Evolutionary conservation across 2,888 invertebrate genomes (phyloP).

Genomic region (Archips xylosteana): DNA sequence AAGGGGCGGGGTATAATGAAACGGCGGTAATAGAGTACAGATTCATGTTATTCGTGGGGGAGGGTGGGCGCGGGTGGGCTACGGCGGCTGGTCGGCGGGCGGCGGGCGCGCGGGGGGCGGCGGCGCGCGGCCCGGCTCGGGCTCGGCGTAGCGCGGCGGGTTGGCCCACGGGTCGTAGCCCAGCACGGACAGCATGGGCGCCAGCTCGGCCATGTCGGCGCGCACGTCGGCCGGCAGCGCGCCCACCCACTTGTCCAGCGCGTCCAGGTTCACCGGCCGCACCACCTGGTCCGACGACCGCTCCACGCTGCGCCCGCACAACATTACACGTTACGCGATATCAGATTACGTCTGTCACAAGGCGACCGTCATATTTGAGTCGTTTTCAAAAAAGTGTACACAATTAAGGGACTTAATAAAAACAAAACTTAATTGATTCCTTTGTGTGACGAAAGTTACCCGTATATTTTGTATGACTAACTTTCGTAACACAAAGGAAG

Average conservation of each 20-base stretch:
- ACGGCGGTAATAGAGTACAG: not conserved
- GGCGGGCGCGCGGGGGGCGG: constrained; percentile 83
- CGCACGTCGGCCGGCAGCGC: constrained; percentile 96
- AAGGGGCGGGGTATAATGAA: not conserved
- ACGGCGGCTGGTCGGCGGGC: constrained; percentile 28
- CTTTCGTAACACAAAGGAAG: too few species aligned
- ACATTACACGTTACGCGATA: not conserved
- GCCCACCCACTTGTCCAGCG: constrained; percentile 96
- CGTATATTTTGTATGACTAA: too few species aligned
- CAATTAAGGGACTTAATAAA: too few species aligned
- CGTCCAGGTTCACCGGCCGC: constrained; percentile 98
- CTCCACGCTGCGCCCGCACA: constrained; percentile 92
- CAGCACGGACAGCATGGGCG: constrained; percentile 96
- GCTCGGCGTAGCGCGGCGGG: constrained; percentile 96
- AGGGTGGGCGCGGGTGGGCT: constrained; percentile 29
- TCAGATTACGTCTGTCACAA: too few species aligned
- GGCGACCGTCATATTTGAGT: too few species aligned
- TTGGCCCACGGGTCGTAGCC: constrained; percentile 99
- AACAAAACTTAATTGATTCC: too few species aligned
- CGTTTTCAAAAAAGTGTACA: too few species aligned
- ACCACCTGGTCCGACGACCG: constrained; percentile 99
- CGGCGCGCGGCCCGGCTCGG: constrained; percentile 69
- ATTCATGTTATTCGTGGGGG: not conserved
- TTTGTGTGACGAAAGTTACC: too few species aligned
- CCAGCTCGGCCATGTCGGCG: constrained; percentile 95